Conservation (phyloP, 2,113 vertebrate species). For the Agelaius phoeniceus region DNA sequence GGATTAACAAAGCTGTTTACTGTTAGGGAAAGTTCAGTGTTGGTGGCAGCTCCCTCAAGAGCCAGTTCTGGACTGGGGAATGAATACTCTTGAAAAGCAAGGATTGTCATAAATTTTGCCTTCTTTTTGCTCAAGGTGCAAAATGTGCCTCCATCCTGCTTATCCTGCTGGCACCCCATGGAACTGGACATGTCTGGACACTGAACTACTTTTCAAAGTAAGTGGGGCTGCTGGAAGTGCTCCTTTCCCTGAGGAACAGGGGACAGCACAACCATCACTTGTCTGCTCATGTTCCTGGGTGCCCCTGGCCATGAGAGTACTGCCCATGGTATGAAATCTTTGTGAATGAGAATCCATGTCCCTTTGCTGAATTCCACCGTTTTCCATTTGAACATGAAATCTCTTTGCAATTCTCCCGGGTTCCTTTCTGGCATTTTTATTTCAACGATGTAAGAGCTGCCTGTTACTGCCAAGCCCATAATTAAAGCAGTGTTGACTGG, state of each 20-base stretch:
- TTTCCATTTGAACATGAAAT: background rate
- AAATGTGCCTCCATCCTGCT: background rate
- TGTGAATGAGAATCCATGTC: background rate
- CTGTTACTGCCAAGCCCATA: conserved; percentile 34
- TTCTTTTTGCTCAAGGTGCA: background rate
- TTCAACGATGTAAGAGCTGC: conserved; percentile 21
- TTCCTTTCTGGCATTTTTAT: conserved; percentile 35
- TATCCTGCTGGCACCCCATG: background rate
- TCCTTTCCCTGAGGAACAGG: background rate
- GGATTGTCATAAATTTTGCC: background rate
- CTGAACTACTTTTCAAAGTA: background rate
- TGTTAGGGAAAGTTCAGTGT: background rate
- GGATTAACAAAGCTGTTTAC: background rate
- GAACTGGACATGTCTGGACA: background rate
- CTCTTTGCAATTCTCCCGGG: background rate
- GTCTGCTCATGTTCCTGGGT: background rate
- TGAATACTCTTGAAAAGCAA: background rate
- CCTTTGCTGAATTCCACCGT: background rate
- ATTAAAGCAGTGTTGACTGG: conserved; percentile 48
- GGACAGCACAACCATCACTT: background rate
- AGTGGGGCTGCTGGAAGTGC: background rate
- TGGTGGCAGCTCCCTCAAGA: background rate
- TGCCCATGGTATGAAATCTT: background rate
- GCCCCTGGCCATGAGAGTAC: background rate
- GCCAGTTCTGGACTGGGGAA: background rate